Evolutionary conservation across 2,888 invertebrate species (phyloP), one percentile per base, ranked within the genome.

Genomic region (Deilephila elpenor): DNA sequence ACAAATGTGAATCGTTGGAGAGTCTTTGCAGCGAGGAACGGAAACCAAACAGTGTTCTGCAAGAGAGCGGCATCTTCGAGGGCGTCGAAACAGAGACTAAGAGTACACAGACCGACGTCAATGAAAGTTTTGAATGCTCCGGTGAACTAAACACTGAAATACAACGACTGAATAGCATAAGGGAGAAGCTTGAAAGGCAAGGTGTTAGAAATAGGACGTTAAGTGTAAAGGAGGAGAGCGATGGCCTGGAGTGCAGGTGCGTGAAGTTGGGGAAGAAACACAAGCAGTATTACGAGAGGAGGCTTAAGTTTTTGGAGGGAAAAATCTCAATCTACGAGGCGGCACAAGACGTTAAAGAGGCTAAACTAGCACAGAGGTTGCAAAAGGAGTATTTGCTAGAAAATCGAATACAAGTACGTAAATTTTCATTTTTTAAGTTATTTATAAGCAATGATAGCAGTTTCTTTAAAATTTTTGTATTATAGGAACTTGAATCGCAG

Each of bases 41-140:
- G 86, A 96, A 91, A 89, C 95, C 93, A 79, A 94, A 87, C 78
- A 95, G 93, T 82, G 92, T 96, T 82, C 91, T 97, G 44, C 97
- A 97, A 83, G 97, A 97, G 84, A 97, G 97, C 82, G 97, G 97
- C 37, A 97, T 97, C 78, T 97, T 97, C 82, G 97, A 96, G 82
- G 96, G 94, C 67, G 95, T 92, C 51, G 95, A 95, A 78, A 92
- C 93, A 74, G 93, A 93, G 76, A 88, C 89, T 61, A 93, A 89
- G 77, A 84, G 91, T 77, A 96, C 96, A 75, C 96, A 96, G 86
- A 96, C 96, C 72, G 96, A 96, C 73, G 92, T 93, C 59, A 95
- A 95, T 82, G 95, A 96, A 75, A 91, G 86, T 80, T 93, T 93
- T 80, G 95, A 95, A 87, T 92, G 90, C 83, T 90, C 88, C 76